Conservation (phyloP, 2,888 invertebrate genomes). For the Cybosia mesomella region DNA sequence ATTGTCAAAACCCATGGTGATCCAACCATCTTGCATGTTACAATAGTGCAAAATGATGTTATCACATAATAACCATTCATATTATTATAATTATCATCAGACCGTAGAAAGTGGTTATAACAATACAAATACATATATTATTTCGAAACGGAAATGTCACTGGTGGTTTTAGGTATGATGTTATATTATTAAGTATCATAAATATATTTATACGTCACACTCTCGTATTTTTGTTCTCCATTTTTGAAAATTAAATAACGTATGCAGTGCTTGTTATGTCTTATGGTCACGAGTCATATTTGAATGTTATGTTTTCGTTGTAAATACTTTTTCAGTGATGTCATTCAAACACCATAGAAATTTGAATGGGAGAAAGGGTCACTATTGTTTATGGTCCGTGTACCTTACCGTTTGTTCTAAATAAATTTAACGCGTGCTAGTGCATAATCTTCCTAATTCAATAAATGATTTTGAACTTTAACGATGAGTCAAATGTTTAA, state of each 20-base stretch:
- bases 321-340: conserved; percentile 16
- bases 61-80: conserved; percentile 65
- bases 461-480: conserved; percentile 40
- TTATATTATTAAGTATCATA: conserved; percentile 13
- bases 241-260: not conserved
- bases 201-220: conserved; percentile 21
- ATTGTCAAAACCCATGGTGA: conserved; percentile 50
- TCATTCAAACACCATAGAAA: conserved; percentile 36
- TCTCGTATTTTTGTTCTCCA: conserved; percentile 1
- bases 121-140: conserved; percentile 28
- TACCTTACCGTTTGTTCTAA: conserved; percentile 62
- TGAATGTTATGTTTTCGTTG: not conserved
- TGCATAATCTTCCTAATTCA: conserved; percentile 36
- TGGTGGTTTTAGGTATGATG: conserved; percentile 23
- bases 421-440: conserved; percentile 42
- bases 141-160: conserved; percentile 44
- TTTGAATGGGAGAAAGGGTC: conserved; percentile 56
- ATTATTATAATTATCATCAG: conserved; percentile 66
- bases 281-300: not conserved
- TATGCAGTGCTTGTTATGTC: not conserved
- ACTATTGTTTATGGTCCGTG: conserved; percentile 57
- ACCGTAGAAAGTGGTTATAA: conserved; percentile 63
- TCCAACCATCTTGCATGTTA: conserved; percentile 53
- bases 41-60: conserved; percentile 65
- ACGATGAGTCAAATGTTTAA: conserved; percentile 38